Evolutionary conservation across 2,888 invertebrate genomes (phyloP), one percentile per base, ranked within the genome.

Genomic region (Chymomyza caudatula): DNA sequence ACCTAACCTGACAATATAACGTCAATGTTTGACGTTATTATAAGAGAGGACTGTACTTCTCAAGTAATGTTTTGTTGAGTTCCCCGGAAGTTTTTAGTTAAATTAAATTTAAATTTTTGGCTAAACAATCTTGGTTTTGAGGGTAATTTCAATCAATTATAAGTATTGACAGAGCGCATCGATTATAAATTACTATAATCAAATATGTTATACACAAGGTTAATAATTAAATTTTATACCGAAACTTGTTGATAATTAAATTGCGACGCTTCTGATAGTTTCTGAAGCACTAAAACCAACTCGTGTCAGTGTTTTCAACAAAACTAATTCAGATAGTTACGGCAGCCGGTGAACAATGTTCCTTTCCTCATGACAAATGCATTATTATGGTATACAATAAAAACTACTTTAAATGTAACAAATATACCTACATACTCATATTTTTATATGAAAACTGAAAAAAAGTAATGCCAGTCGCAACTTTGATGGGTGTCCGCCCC

Each of bases 401-500:
- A 47, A 47, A 19, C 19, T 15, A 47, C 15, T 47, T 47, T 15
- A 44, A 44, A 44, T 11, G 15, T 44, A 47, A 15, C 47, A 6
- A 17, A 8, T 11, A 37, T 13, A 11, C 29, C 8, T 8, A 37
- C 11, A 8, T 11, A 37, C 29, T 11, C 3, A 11, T 37, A 11
- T 37, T 11, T 37, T 37, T 37, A 37, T 37, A 37, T 37, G 11
- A 37, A 37, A 37, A 37, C 29, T 37, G 11, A 37, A 37, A 37
- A 37, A 37, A 37, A 37, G 29, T 11, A 8, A 37, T 37, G 11
- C 8, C 2, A 37, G 29, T 37, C 2, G 29, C 8, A 47, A 47
- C 63, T 60, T 62, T 61, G 61, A 70, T 70, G 69, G 66, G 62
- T 69, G 44, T 6, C 57, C 59, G 58, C 56, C 20, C 11, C 70